A percentile compares a stretch with the other conserved stretches of the same genome.
Conservation (phyloP, 1,140 invertebrate species). For the Cephus cinctus region DNA sequence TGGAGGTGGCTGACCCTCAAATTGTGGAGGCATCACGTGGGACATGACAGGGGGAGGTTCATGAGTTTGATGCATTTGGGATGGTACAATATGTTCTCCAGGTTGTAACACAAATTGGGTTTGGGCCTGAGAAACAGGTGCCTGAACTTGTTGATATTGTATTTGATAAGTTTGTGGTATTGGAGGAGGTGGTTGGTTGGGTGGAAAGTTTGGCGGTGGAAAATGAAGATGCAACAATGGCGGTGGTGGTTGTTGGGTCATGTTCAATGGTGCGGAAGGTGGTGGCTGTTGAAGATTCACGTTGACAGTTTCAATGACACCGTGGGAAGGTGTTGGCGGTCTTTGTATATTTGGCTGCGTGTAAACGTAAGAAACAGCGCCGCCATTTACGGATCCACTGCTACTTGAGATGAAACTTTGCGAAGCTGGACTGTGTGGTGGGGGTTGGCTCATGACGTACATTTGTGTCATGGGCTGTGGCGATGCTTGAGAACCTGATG, state of each 20-base stretch:
- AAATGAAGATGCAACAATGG: slow-evolving; percentile 48
- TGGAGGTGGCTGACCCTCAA: slow-evolving; percentile 32
- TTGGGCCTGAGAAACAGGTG: slow-evolving; percentile 37
- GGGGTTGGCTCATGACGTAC: slow-evolving; percentile 54
- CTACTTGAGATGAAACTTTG: slow-evolving; percentile 46
- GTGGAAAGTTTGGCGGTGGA: slow-evolving; percentile 48
- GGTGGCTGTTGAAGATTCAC: slow-evolving; percentile 53
- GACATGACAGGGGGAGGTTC: slow-evolving; percentile 37
- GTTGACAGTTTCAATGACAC: slow-evolving; percentile 48
- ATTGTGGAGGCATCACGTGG: slow-evolving; percentile 40
- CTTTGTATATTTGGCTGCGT: slow-evolving; percentile 45
- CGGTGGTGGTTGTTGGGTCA: slow-evolving; percentile 46
- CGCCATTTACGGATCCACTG: slow-evolving; percentile 35
- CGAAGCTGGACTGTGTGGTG: slow-evolving; percentile 37
- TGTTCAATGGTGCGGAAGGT: slow-evolving; percentile 37
- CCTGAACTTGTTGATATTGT: slow-evolving; percentile 47
- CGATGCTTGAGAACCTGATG: slow-evolving; percentile 44
- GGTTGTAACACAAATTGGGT: slow-evolving; percentile 47
- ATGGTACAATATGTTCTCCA: slow-evolving; percentile 41
- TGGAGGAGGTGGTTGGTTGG: slow-evolving; percentile 50
- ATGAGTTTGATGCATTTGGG: slow-evolving; percentile 42
- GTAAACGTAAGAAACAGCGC: slow-evolving; percentile 50
- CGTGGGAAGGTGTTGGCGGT: slow-evolving; percentile 43
- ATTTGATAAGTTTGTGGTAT: slow-evolving; percentile 53
- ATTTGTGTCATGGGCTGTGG: slow-evolving; percentile 49